Percentiles rank a stretch among this genome's conserved stretches.
Conservation (phyloP, 2,113 vertebrate species). For the Aramus guarauna region DNA sequence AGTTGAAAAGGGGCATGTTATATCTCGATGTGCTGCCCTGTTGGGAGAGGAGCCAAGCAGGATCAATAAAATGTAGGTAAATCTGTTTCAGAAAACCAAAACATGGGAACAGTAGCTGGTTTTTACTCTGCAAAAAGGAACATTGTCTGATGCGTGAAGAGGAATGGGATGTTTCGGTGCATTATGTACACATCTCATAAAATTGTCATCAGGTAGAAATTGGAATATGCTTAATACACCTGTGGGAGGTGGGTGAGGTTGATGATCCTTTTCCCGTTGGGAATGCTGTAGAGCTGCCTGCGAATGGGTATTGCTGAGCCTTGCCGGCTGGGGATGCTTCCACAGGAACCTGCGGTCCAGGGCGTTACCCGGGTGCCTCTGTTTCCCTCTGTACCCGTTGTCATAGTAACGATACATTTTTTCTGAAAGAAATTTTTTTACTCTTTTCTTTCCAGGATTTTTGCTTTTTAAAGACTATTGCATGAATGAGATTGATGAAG, state of each 20-base stretch:
- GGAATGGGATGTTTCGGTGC: neutral
- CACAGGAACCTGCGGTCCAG: fast-evolving
- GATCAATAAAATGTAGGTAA: neutral
- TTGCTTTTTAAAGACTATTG: constrained; percentile 97
- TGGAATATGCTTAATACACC: neutral
- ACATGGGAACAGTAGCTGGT: fast-evolving
- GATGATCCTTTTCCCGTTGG: neutral
- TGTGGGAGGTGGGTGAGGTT: neutral
- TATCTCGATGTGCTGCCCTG: neutral
- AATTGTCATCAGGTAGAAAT: neutral
- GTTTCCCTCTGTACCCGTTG: neutral
- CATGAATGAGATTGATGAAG: constrained; percentile 93
- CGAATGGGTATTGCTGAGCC: neutral
- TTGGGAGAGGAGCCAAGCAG: too few species aligned
- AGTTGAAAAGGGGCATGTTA: too few species aligned
- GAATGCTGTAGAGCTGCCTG: neutral
- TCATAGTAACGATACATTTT: fast-evolving
- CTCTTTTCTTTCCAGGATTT: constrained; percentile 80
- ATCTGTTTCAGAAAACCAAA: neutral
- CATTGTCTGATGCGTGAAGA: neutral
- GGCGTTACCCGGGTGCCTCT: fast-evolving
- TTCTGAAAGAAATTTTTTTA: neutral
- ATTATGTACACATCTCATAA: neutral
- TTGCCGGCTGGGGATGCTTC: fast-evolving
- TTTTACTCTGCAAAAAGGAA: neutral